Evolutionary conservation across 1,140 invertebrate species (phyloP).

Genomic region (Rhopalosiphum maidis): DNA sequence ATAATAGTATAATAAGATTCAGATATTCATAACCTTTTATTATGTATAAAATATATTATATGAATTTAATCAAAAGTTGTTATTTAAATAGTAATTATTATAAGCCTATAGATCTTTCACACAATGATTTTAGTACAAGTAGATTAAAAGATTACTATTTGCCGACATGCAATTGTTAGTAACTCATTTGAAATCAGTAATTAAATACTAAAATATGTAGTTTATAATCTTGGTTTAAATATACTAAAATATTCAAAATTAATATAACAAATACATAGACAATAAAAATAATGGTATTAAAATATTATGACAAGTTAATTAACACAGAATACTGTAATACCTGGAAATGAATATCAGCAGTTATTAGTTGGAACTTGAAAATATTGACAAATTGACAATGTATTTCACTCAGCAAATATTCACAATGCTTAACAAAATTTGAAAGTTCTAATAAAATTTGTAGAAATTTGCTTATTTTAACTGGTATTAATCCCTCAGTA

Average conservation of each 20-base stretch:
- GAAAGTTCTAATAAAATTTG: conserved; percentile 70
- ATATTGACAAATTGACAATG: conserved; percentile 47
- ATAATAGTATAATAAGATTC: too few relatives aligned
- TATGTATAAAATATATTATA: background rate
- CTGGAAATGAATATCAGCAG: conserved; percentile 66
- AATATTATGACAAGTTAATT: background rate
- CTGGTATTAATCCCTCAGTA: conserved; percentile 65
- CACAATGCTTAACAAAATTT: conserved; percentile 68
- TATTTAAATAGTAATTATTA: background rate
- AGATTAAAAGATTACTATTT: background rate
- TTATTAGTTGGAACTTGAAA: conserved; percentile 59
- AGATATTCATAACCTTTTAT: background rate
- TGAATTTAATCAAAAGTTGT: background rate
- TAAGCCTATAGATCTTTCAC: background rate
- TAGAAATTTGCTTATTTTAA: conserved; percentile 66
- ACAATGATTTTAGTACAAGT: background rate
- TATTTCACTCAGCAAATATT: conserved; percentile 52
- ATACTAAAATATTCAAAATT: background rate
- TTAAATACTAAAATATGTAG: background rate
- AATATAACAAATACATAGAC: background rate
- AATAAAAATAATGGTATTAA: background rate
- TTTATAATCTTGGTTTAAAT: background rate
- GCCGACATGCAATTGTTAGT: background rate
- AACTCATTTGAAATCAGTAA: background rate
- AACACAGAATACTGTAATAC: conserved; percentile 60